These are phyloP conservation scores for Rousettus leschenaultii DNA, from an alignment of 2,113 vertebrate species.

Conservation along the genomic window DNA sequence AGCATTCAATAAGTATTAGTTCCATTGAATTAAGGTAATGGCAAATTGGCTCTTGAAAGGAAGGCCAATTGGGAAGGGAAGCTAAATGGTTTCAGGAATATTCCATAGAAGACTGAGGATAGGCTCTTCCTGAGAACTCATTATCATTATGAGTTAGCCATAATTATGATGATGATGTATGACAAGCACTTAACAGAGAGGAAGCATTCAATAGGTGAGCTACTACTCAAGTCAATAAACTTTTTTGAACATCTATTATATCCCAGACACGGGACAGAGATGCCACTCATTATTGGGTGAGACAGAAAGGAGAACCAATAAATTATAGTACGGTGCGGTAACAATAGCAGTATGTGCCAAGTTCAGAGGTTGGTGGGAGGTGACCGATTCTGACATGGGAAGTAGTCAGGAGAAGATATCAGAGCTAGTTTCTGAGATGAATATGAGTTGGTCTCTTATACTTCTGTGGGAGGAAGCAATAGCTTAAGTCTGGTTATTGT, in stretches of 20 bases:
- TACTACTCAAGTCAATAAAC: background rate
- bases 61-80: background rate
- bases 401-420: background rate
- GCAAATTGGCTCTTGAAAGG: conserved; percentile 7
- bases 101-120: background rate
- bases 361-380: background rate
- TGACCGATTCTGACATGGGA: background rate
- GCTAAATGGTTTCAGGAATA: background rate
- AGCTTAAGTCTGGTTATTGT: background rate
- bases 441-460: background rate
- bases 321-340: background rate
- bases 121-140: background rate
- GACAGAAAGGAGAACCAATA: background rate
- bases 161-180: too few species aligned
- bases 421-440: background rate
- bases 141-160: background rate
- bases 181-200: too few species aligned
- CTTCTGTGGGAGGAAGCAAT: background rate
- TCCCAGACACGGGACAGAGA: background rate
- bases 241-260: background rate
- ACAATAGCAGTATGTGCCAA: background rate
- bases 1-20: background rate
- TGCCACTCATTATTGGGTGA: background rate
- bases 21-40: background rate
- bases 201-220: too few species aligned